Evolutionary conservation across 1,140 invertebrate genomes (phyloP).

Genomic region (Heliconius hewitsoni): DNA sequence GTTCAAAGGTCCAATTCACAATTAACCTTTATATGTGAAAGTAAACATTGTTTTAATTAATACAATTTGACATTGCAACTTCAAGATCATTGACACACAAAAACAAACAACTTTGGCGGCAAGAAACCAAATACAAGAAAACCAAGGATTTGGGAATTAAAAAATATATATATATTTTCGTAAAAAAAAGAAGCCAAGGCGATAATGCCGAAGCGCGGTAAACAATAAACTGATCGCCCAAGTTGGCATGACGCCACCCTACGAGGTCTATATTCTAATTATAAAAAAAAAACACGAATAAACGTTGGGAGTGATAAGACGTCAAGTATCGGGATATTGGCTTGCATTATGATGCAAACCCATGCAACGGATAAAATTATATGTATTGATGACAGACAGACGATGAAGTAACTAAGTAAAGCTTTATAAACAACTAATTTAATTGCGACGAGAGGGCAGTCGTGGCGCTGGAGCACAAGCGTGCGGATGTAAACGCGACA

Average conservation of each 20-base stretch:
- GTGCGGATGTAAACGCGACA: too few relatives aligned
- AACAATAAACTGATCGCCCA: slow-evolving; percentile 50
- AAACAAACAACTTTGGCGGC: not conserved
- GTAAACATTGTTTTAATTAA: slow-evolving; percentile 2
- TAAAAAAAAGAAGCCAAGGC: slow-evolving; percentile 18
- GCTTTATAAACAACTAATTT: too few relatives aligned
- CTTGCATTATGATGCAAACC: not conserved
- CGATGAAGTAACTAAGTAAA: not conserved
- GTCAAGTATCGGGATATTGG: slow-evolving; percentile 21
- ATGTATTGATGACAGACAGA: not conserved
- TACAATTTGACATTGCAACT: not conserved
- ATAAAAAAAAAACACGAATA: slow-evolving; percentile 50
- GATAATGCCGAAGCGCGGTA: slow-evolving; percentile 37
- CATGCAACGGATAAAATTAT: slow-evolving; percentile 4
- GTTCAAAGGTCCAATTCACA: not conserved
- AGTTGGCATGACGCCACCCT: slow-evolving; percentile 51
- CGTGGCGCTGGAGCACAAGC: too few relatives aligned
- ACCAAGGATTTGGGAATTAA: not conserved
- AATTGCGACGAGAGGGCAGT: too few relatives aligned
- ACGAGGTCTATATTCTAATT: slow-evolving; percentile 47
- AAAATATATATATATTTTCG: not conserved
- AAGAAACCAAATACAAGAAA: not conserved
- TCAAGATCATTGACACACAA: slow-evolving; percentile 19
- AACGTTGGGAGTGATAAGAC: slow-evolving; percentile 21
- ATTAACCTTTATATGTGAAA: not conserved